Base-by-base conservation (phyloP, 2,888 invertebrate genomes). In the Unio pictorum region DNA sequence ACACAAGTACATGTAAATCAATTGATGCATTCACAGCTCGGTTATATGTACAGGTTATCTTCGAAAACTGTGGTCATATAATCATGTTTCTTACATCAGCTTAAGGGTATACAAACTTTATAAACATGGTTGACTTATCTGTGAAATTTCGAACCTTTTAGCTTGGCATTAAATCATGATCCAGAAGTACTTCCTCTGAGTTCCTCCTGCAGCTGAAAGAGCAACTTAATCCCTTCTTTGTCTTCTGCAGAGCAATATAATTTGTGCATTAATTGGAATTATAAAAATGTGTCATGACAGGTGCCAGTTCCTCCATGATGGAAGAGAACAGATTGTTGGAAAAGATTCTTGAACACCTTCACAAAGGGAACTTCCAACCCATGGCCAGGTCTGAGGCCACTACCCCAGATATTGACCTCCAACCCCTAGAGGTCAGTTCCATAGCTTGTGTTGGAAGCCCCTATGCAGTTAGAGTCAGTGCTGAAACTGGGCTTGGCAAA, bases 221-320 rank as follows among this genome's bases (percentile, higher is more conserved):
- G 8, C 45, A 45, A 45, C 45, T 45, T 45, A 45, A 45, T 45
- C 45, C 45, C 45, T 45, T 11, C 45, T 45, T 15, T 45, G 45
- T 45, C 45, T 11, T 45, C 45, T 45, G 45, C 45, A 45, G 45
- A 45, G 45, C 15, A 15, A 45, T 45, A 45, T 3, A 45, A 45
- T 11, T 45, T 3, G 1, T 3, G 15, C 3, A 34, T 15, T 45
- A n/a, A 18, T n/a, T 56, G 7, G 11, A 67, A 28, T 23, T 15
- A 57, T 26, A 63, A 28, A 20, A 26, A 56, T 1, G 45, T 23
- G 60, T 55, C 7, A 65, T 71, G 70, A 4, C 72, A 86, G 87
- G 78, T 57, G 85, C 86, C 7, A 85, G 85, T 64, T 87, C 86
- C 4, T 83, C 85, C 60, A 81, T 86, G 68, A 56, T 84, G 64